Base-by-base conservation (phyloP, 1,140 invertebrate genomes). In the Plutomurus gul region DNA sequence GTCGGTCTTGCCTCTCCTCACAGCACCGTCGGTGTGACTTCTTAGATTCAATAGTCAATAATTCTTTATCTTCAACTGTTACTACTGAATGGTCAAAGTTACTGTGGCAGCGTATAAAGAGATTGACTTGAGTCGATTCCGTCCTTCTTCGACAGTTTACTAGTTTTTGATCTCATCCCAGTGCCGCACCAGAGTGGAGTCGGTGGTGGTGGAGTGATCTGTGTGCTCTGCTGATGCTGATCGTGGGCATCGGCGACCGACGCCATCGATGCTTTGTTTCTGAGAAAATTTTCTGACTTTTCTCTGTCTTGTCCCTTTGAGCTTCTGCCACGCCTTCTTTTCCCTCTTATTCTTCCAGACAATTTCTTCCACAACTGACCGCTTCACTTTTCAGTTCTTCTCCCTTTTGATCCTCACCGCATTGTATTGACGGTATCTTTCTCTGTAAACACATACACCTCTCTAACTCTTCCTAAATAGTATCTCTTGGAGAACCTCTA, bases 201-300 rank as follows among this genome's bases (percentile, higher is more conserved):
- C 20, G 51, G 30, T 27, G 49, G n/a, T 16, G 25, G 30, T 36
- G 16, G 51, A 33, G 25, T 33, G 56, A 65, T 51, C 47, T 65
- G n/a, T n/a, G n/a, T n/a, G n/a, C n/a, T n/a, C n/a, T n/a, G n/a
- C n/a, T n/a, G n/a, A n/a, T n/a, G 56, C 56, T 65, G 56, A 65
- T 73, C 36, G 71, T 75, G 33, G 20, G 33, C 30, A 22, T 37
- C 37, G 75, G 22, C 36, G 22, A 16, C 22, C 77, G 77, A 76
- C 73, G 78, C 78, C 71, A 81, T 75, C 36, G 65, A 76, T 65
- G 30, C 56, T 77, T 82, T 84, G 78, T 79, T 83, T 84, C 83
- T 81, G 49, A 80, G 71, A 80, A 81, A 81, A 84, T 81, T 79
- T 75, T 70, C 71, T 77, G 79, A 77, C 79, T 81, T 80, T 81